Percentiles rank a stretch among this genome's conserved stretches.
These are phyloP conservation scores for Vombatus ursinus DNA, from an alignment of 2,113 vertebrate genomes.

Conservation along the genomic window DNA sequence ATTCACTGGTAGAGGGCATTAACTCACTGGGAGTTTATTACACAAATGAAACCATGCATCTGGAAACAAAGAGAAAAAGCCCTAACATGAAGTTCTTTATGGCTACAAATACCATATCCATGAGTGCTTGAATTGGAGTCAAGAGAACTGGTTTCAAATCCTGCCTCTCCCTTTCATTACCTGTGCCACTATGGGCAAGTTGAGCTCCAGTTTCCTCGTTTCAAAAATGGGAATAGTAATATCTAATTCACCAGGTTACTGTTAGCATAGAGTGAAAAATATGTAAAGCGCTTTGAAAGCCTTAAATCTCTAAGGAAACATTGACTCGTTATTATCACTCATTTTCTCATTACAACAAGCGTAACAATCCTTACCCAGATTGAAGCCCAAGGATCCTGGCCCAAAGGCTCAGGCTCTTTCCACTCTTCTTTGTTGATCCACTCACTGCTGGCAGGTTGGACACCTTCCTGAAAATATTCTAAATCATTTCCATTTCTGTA, in stretches of 20 bases:
- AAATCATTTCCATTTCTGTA: neutral
- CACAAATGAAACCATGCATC: neutral
- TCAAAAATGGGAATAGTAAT: constrained; percentile 8
- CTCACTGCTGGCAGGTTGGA: neutral
- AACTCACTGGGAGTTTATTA: neutral
- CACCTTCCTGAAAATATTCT: neutral
- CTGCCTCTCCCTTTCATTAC: neutral
- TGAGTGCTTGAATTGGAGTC: neutral
- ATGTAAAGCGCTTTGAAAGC: neutral
- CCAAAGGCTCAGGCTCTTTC: neutral
- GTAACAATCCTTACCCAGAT: neutral
- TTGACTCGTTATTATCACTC: neutral
- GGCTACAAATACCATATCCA: neutral
- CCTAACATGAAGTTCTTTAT: neutral
- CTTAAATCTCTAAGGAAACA: neutral
- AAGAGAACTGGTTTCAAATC: neutral
- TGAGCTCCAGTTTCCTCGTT: neutral
- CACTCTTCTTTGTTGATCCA: neutral
- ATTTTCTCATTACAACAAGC: neutral
- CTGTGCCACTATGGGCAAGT: neutral
- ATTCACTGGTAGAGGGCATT: neutral
- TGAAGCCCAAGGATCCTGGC: neutral
- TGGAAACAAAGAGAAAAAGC: neutral
- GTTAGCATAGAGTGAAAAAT: neutral
- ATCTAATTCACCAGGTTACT: neutral